A percentile compares a stretch with the other conserved stretches of the same genome.
phyloP scores from a whole-genome alignment of 2,888 invertebrate genomes.

The Pinctada fucata region DNA sequence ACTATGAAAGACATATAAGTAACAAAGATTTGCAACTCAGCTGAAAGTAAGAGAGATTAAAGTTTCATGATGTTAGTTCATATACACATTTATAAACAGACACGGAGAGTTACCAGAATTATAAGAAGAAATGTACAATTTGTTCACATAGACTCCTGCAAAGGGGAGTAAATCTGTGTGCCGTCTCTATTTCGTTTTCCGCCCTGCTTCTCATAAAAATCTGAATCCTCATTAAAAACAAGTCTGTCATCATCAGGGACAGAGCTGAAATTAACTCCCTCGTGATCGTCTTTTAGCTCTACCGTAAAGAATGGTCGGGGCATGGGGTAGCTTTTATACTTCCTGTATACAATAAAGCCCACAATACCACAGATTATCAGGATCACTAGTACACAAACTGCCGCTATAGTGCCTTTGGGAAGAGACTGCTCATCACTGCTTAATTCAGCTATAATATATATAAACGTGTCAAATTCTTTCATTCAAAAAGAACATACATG shows the following conservation, averaged over 20 bases:
- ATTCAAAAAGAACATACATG: too few relatives aligned
- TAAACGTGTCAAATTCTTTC: neutral
- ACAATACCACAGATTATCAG: conserved; percentile 54
- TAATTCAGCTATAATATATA: conserved; percentile 27
- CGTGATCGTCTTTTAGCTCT: conserved; percentile 68
- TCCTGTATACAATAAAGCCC: conserved; percentile 57
- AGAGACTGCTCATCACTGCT: conserved; percentile 3
- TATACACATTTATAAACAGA: too few relatives aligned
- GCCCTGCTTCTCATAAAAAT: conserved; percentile 56
- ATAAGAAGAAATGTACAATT: too few relatives aligned
- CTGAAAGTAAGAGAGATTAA: too few relatives aligned
- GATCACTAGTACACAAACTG: conserved; percentile 54
- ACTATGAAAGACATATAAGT: too few relatives aligned
- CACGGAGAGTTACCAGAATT: too few relatives aligned
- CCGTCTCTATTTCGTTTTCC: conserved; percentile 27
- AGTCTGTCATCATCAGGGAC: conserved; percentile 62
- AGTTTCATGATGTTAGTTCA: too few relatives aligned
- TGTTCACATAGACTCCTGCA: conserved; percentile 28
- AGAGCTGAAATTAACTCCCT: conserved; percentile 68
- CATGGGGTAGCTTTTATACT: conserved; percentile 49
- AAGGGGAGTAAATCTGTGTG: conserved; percentile 34
- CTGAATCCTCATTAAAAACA: conserved; percentile 49
- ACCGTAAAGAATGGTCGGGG: conserved; percentile 68
- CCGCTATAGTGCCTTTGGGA: conserved; percentile 53
- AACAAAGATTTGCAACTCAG: too few relatives aligned